Conservation (phyloP, 2,888 invertebrate species). For the Scaptomyza tumidula region DNA sequence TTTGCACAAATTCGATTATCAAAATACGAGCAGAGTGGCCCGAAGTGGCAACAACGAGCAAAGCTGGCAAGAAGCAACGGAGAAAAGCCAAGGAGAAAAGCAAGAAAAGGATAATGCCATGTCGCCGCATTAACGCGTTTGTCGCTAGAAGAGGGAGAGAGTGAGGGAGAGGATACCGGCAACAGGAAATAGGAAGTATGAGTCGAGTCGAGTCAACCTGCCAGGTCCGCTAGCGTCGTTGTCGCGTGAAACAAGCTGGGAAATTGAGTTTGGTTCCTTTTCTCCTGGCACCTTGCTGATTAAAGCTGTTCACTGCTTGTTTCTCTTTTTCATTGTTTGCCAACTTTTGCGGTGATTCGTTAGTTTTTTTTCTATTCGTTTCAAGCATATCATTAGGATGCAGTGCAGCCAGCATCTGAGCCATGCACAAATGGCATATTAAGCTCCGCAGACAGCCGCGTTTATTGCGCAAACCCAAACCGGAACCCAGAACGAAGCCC, state of each 20-base stretch:
- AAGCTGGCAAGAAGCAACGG: background rate
- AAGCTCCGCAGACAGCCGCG: slow-evolving; percentile 61
- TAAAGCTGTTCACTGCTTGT: slow-evolving; percentile 47
- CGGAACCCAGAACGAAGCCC: slow-evolving; percentile 2
- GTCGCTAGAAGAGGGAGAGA: background rate
- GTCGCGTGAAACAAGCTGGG: slow-evolving; percentile 59
- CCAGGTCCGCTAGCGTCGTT: slow-evolving; percentile 25
- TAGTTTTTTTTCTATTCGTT: slow-evolving; percentile 47
- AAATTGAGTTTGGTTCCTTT: slow-evolving; percentile 55
- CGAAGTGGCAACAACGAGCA: slow-evolving; percentile 20
- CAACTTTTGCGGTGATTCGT: slow-evolving; percentile 72
- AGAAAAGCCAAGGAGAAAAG: slow-evolving; percentile 6
- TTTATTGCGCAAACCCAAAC: slow-evolving; percentile 56
- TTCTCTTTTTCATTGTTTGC: slow-evolving; percentile 46
- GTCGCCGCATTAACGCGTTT: slow-evolving; percentile 66
- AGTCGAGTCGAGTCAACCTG: slow-evolving; percentile 13
- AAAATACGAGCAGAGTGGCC: slow-evolving; percentile 53
- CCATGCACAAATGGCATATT: slow-evolving; percentile 73
- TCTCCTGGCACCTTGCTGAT: slow-evolving; percentile 40
- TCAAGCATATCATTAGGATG: slow-evolving; percentile 73
- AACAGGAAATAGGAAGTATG: slow-evolving; percentile 15
- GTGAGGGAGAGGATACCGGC: background rate
- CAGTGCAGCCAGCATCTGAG: slow-evolving; percentile 53
- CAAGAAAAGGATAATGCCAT: slow-evolving; percentile 62
- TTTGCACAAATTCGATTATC: slow-evolving; percentile 81